These are phyloP conservation scores for Oncorhynchus mykiss DNA, from an alignment of 2,113 vertebrate genomes.

Conservation along the genomic window DNA sequence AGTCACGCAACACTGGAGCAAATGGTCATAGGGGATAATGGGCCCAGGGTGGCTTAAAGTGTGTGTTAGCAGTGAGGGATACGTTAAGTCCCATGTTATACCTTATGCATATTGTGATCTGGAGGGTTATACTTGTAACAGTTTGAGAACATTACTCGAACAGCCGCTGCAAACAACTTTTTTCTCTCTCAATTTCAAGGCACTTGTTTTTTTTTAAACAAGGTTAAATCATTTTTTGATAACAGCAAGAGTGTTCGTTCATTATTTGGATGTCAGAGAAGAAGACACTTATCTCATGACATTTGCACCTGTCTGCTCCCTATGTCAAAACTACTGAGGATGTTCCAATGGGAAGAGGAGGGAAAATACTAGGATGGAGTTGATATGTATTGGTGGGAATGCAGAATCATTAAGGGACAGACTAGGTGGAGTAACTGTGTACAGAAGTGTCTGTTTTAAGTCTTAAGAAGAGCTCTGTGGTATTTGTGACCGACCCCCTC, in stretches of 20 bases:
- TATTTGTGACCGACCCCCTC: conserved; percentile 7
- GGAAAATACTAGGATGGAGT: conserved; percentile 14
- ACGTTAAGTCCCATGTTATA: neutral
- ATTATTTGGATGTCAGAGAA: neutral
- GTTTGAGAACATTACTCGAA: too few species aligned
- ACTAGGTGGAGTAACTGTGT: neutral
- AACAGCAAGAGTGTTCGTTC: conserved; percentile 31
- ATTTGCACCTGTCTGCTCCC: neutral
- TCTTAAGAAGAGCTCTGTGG: neutral
- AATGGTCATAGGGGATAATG: conserved; percentile 32
- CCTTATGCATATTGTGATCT: neutral
- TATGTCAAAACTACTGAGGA: neutral
- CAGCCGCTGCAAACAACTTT: too few species aligned
- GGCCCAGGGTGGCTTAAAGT: conserved; percentile 21
- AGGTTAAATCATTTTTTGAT: neutral
- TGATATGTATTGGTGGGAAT: conserved; percentile 37
- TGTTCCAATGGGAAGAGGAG: conserved; percentile 3
- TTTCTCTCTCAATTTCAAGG: too few species aligned
- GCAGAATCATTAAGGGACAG: conserved; percentile 18
- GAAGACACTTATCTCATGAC: neutral
- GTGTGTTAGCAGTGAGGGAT: conserved; percentile 13
- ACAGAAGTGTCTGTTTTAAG: conserved; percentile 25
- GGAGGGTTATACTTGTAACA: too few species aligned
- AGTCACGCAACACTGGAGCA: conserved; percentile 50
- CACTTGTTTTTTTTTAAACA: too few species aligned